Base-by-base conservation (phyloP, 2,888 invertebrate species). In the Leucozona laternaria region DNA sequence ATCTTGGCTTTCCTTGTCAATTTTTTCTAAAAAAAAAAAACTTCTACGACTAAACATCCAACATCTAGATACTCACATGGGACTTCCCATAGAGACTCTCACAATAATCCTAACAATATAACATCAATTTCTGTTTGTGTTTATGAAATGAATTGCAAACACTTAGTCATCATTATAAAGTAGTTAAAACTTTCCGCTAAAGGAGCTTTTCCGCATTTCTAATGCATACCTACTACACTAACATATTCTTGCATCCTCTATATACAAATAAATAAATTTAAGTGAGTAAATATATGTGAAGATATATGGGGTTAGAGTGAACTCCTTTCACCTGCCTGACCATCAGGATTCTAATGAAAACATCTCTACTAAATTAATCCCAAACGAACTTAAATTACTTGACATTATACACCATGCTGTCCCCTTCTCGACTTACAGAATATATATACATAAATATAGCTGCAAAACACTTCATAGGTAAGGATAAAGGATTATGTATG, bases 351-450 rank as follows among this genome's bases (percentile, higher is more conserved):
- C 81, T 78, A 85, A 85, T 80, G 80, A 81, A 85, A 85, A 85
- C 85, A 85, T 85, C 85, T 81, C 80, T 81, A 70, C 85, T 85
- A 77, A 85, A 85, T 85, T 85, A 85, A 85, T 85, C 85, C 85
- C 85, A 85, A 85, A 85, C 80, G 85, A 85, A 85, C 85, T 85
- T 85, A 73, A 81, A 85, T 85, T 78, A 81, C 85, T 85, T 58
- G 72, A 72, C 77, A 85, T 81, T 85, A 80, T 66, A 80, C 66
- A 72, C 48, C 17, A 62, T 53, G 20, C 28, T 37, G 31, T 22
- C 31, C 45, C 55, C 58, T 48, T 34, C 31, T 31, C 17, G 20
- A 68, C 37, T 43, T 66, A 37, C 66, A 48, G 57, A 22, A 34
- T 37, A 50, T 22, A 50, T 2, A 8, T 53, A 25, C 0, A 0